Base-by-base conservation (phyloP, 2,797 vertebrate genomes). In the Ctenochaetus hawaiiensis region DNA sequence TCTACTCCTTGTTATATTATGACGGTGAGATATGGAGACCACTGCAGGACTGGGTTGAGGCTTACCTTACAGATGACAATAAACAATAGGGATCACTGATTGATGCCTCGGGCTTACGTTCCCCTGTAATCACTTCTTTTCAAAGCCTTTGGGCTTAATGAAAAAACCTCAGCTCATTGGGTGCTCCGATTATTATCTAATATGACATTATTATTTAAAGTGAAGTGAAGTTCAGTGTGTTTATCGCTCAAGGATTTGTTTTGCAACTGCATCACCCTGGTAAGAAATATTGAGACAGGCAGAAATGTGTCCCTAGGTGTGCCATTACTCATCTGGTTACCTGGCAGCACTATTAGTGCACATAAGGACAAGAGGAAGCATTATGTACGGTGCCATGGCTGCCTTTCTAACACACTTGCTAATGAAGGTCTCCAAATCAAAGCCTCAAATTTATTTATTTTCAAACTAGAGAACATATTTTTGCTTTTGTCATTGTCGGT, bases 271-370 rank as follows among this genome's bases (percentile, higher is more conserved):
- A 39, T 86, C 72, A 52, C 45, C 30, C 22, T 13, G 18, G 43
- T 69, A 37, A 77, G 67, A 75, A 69, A 43, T 23, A 73, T 62
- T 43, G 58, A 72, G 77, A 74, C 67, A 14, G 44, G 63, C 81
- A 63, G 73, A 78, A 75, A 61, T 59, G 73, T 58, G 62, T 84
- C 80, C 84, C 79, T n/a, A 23, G 75, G 79, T 73, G 61, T 30
- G 79, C 58, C 16, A 10, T 83, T 80, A 77, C 69, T 88, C 81
- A 83, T 70, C 51, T 45, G 45, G 75, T 86, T 69, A 87, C 85
- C 78, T 71, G 61, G 82, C 71, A 82, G 80, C 76, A 39, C 45
- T n/a, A 48, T 62, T 45, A 2, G 41, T 63, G 49, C 45, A 18
- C 41, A 56, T 45, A 44, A 54, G 54, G 62, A 72, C 39, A 61